A percentile compares a stretch with the other conserved stretches of the same genome.
phyloP scores from a whole-genome alignment of 1,140 invertebrate species.

The Aleiodes sp. region DNA sequence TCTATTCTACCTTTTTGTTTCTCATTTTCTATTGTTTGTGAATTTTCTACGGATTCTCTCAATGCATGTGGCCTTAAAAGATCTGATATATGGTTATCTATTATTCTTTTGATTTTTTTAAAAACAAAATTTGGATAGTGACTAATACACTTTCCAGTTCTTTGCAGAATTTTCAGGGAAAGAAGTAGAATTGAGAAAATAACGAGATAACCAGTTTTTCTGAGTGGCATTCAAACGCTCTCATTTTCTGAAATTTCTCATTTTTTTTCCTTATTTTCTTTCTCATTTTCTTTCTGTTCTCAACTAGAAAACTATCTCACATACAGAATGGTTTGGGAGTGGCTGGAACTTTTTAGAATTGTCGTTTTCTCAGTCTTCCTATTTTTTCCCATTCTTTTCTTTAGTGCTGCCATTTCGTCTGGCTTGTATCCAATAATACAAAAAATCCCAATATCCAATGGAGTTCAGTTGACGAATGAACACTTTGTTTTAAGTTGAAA shows the following conservation, averaged over 20 bases:
- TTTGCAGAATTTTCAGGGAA: background rate
- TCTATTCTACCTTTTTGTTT: too few species aligned
- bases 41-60: too few species aligned
- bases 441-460: background rate
- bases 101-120: conserved; percentile 2
- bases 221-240: conserved; percentile 47
- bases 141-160: background rate
- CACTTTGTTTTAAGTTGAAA: too few species aligned
- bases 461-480: background rate
- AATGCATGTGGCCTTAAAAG: too few species aligned
- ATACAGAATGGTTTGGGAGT: background rate
- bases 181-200: conserved; percentile 32
- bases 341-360: background rate
- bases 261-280: conserved; percentile 11
- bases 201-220: conserved; percentile 50
- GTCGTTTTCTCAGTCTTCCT: background rate
- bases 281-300: conserved; percentile 3
- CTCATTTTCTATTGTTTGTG: too few species aligned
- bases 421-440: background rate
- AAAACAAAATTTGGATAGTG: background rate
- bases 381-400: background rate
- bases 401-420: conserved; percentile 7
- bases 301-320: too few species aligned
- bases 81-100: background rate
- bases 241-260: conserved; percentile 45